Conservation (phyloP, 23 tunicate genomes). For the Diplosoma virens region DNA sequence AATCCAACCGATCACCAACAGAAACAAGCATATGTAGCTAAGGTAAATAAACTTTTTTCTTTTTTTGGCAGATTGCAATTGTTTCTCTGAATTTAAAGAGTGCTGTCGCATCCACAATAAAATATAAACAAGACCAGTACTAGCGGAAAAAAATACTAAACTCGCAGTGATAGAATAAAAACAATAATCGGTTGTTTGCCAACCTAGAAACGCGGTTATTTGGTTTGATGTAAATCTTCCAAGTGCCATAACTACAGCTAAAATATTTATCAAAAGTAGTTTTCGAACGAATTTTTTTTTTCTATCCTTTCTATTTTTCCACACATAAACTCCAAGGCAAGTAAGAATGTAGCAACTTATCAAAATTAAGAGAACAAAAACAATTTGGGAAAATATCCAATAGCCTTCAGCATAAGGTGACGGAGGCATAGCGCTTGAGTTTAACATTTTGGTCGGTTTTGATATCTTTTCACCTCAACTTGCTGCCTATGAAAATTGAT, state of each 20-base stretch:
- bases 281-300: background rate
- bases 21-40: constrained; percentile 39
- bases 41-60: background rate
- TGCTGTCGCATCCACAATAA: constrained; percentile 75
- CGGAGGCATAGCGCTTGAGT: too few relatives aligned
- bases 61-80: constrained; percentile 27
- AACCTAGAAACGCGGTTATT: constrained; percentile 45
- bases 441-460: too few relatives aligned
- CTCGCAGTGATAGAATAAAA: constrained; percentile 32
- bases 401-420: constrained; percentile 43
- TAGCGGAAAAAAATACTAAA: constrained; percentile 33
- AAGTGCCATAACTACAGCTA: background rate
- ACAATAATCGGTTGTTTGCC: constrained; percentile 52
- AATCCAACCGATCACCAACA: constrained; percentile 19
- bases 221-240: constrained; percentile 45
- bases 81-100: constrained; percentile 45
- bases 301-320: background rate
- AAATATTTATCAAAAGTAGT: background rate
- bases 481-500: too few relatives aligned
- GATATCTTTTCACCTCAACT: too few relatives aligned
- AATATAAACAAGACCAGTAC: constrained; percentile 45
- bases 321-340: background rate
- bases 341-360: background rate
- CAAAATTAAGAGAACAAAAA: constrained; percentile 24
- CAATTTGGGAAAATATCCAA: constrained; percentile 62